A percentile compares a stretch with the other conserved stretches of the same genome.
Evolutionary conservation across 2,797 vertebrate genomes (phyloP).

Genomic region (Myotis findleyi): DNA sequence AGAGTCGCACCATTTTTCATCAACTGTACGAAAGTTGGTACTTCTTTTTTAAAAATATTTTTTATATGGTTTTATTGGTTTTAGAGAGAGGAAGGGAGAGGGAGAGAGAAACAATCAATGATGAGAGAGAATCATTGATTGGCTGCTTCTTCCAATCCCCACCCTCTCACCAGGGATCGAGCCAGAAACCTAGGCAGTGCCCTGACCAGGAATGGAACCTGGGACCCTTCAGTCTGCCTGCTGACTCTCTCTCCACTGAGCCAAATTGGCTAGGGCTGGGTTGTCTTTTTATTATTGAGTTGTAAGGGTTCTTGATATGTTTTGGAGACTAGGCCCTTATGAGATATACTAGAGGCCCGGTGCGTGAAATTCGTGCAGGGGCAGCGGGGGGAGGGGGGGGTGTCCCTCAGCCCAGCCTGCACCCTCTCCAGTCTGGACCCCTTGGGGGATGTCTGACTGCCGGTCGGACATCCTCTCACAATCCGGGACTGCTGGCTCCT

Average conservation of each 20-base stretch:
- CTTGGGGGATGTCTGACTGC: no score
- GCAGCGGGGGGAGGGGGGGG: no score
- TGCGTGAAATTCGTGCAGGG: no score
- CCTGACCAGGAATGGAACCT: neutral
- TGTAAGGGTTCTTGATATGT: neutral
- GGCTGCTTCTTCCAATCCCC: neutral
- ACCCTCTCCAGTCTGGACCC: no score
- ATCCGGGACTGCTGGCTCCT: no score
- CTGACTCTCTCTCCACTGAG: neutral
- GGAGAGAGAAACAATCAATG: neutral
- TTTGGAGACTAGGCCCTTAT: neutral
- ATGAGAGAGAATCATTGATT: neutral
- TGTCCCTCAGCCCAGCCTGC: no score
- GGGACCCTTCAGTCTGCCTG: neutral
- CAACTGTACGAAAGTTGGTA: neutral
- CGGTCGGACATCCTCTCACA: no score
- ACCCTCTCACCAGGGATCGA: neutral
- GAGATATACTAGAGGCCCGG: neutral
- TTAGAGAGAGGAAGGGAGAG: neutral
- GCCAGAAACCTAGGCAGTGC: neutral
- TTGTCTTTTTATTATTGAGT: conserved; percentile 27
- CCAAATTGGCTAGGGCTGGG: neutral
- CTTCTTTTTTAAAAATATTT: neutral
- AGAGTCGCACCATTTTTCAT: neutral
- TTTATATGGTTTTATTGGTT: neutral